Base-by-base conservation (phyloP, 2,888 invertebrate genomes). In the Copidosoma aretas region DNA sequence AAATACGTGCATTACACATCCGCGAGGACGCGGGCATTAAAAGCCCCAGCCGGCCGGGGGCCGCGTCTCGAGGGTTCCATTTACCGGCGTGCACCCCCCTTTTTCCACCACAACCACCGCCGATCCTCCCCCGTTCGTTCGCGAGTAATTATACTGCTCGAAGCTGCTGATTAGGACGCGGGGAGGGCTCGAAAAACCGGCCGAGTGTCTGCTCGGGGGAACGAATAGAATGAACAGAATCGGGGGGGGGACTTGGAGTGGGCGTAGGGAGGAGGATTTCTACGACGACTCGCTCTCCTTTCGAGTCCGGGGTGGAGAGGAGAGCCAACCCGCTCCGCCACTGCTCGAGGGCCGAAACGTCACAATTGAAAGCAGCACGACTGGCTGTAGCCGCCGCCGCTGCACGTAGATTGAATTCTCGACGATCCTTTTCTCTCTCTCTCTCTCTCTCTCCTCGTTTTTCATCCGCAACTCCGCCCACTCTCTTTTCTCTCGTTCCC, bases 71-170 rank as follows among this genome's bases (percentile, higher is more conserved):
- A 72, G 73, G 60, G 68, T 25, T 61, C 65, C 68, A 60, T 67
- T 66, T 71, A 62, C 58, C 64, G 49, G 64, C 64, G 56, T 65
- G 67, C 67, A 61, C 41, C 54, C 46, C 43, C 54, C 54, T 71
- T 17, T 67, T 49, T 58, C 64, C 52, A 46, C 24, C 39, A 21
- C 64, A 41, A 24, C n/a, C 53, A n/a, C 58, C 8, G 8, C 61
- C 64, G 59, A 17, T 54, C 52, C 60, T 56, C 64, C 46, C 54
- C 43, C 49, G 25, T 51, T 58, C 61, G 59, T 59, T 68, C 66
- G 73, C 75, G 77, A 71, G 78, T 79, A 80, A 81, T 81, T 80
- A 79, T 75, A 75, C 76, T 75, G 75, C 76, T 73, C 75, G 71
- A 74, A 77, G 78, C 77, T 76, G 74, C 75, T 79, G 80, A 81